A percentile compares a stretch with the other conserved stretches of the same genome.
These are phyloP conservation scores for Harlomillsia oculata DNA, from an alignment of 1,140 invertebrate genomes.

Conservation along the genomic window DNA sequence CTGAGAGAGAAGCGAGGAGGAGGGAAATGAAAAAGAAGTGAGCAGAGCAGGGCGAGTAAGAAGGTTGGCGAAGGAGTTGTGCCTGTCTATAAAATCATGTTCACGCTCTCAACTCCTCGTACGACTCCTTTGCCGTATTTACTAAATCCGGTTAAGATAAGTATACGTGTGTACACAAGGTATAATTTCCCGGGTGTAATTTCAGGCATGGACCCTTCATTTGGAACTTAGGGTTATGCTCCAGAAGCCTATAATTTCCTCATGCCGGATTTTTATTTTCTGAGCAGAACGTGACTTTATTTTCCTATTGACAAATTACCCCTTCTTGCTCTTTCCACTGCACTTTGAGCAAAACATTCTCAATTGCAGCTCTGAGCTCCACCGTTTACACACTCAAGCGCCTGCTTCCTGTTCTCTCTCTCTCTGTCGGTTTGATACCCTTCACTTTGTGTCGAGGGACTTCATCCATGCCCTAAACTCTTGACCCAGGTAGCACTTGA, in stretches of 20 bases:
- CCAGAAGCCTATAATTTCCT: constrained; percentile 35
- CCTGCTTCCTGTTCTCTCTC: constrained; percentile 4
- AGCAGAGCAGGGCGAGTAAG: background rate
- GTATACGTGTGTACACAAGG: constrained; percentile 22
- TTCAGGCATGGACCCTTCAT: constrained; percentile 32
- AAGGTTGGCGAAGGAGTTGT: background rate
- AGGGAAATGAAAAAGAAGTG: background rate
- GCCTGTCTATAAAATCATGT: background rate
- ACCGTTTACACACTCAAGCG: constrained; percentile 4
- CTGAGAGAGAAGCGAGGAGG: background rate
- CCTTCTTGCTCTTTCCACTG: constrained; percentile 9
- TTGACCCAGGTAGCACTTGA: no score
- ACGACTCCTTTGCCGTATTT: constrained; percentile 19
- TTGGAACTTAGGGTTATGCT: constrained; percentile 21
- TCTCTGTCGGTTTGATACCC: background rate
- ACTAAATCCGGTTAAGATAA: constrained; percentile 35
- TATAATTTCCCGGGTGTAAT: constrained; percentile 34
- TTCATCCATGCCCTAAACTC: no score
- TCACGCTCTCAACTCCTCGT: constrained; percentile 8
- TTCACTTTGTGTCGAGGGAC: no score
- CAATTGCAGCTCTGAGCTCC: background rate
- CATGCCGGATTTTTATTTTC: constrained; percentile 32
- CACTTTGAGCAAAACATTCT: constrained; percentile 11
- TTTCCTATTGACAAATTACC: constrained; percentile 34
- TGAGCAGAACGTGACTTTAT: constrained; percentile 34